A percentile compares a stretch with the other conserved stretches of the same genome.
These are phyloP conservation scores for Taphrorychus bicolor DNA, from an alignment of 2,888 invertebrate genomes.

Conservation along the genomic window DNA sequence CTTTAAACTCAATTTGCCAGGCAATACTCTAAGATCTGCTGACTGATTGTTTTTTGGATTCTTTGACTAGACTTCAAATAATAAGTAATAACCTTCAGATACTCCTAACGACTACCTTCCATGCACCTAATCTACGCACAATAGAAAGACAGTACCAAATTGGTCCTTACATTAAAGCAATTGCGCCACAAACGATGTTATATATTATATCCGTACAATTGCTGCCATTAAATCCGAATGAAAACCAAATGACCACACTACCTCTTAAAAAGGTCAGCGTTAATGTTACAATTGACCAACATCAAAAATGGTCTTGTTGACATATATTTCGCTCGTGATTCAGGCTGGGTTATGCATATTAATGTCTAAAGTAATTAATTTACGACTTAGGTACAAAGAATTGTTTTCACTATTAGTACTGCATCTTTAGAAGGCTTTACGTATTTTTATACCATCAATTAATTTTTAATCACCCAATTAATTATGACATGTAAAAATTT, in stretches of 20 bases:
- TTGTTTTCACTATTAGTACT: too few relatives aligned
- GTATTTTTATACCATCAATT: too few relatives aligned
- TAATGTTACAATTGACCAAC: not conserved
- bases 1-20: too few relatives aligned
- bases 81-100: too few relatives aligned
- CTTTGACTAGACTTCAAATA: too few relatives aligned
- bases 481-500: too few relatives aligned
- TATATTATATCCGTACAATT: not conserved
- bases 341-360: conserved; percentile 8
- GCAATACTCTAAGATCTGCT: too few relatives aligned
- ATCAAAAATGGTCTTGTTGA: conserved; percentile 24
- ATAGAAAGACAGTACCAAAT: not conserved
- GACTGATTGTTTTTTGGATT: too few relatives aligned
- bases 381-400: not conserved
- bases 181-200: not conserved
- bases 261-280: conserved; percentile 1
- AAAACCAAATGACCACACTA: not conserved
- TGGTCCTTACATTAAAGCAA: not conserved
- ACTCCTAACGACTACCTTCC: too few relatives aligned
- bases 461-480: too few relatives aligned
- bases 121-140: not conserved
- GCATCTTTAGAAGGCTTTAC: too few relatives aligned
- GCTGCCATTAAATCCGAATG: not conserved
- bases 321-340: conserved; percentile 12
- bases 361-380: not conserved